Base-by-base conservation (phyloP, 2,113 vertebrate genomes). In the Zingel zingel region DNA sequence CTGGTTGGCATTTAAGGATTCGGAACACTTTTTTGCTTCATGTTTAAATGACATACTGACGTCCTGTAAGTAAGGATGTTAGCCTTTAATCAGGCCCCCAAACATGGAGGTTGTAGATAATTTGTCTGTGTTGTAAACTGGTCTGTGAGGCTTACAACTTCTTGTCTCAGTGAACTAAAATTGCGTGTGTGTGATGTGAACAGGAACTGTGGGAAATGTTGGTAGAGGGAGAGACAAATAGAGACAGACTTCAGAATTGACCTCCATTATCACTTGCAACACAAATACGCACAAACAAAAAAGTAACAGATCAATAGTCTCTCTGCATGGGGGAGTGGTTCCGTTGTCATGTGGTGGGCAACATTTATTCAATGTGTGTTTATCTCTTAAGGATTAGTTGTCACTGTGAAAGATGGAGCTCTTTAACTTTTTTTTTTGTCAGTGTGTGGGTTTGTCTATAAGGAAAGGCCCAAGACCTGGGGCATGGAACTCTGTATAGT, bases 171-270 rank as follows among this genome's bases (percentile, higher is more conserved):
- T 21, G 4, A 56, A 14, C 16, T 21, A 39, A 47, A 48, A 33
- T 18, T 54, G 30, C 16, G 3, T 27, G 27, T 27, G 56, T 15
- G 62, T 54, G 64, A 50, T 63, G 48, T 50, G 33, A 68, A 7
- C 47, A 73, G n/a, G 8, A 33, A 36, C 18, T 64, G 43, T 69
- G 25, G 69, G 30, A 71, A 45, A 65, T 39, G 27, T 74, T 73
- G 50, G 30, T 16, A 21, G 15, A 45, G 23, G 56, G 53, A 62
- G 65, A 76, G 48, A 53, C n/a, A 74, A 51, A 63, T 33, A 7
- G n/a, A 70, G 64, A 69, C 36, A 23, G 48, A 71, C 33, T 70
- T 71, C 25, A 39, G 36, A 36, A 56, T 63, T 80, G 67, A 87
- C 67, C 67, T 67, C 77, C 18, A 71, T 64, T 71, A 77, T 62